Base-by-base conservation (phyloP, 2,888 invertebrate genomes). In the Acanthosoma haemorrhoidale region DNA sequence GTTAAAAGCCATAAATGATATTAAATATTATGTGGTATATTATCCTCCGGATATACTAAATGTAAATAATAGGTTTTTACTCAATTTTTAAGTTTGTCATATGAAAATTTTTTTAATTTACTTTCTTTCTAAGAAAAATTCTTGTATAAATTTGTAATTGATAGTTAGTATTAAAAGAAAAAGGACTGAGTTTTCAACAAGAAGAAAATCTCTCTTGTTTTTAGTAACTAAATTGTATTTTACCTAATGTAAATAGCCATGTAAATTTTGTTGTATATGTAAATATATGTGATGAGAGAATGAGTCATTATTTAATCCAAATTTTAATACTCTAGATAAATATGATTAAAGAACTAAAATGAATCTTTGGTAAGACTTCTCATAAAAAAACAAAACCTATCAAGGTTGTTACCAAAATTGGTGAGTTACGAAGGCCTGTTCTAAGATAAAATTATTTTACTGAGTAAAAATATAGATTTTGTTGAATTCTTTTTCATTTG, bases 241-340 rank as follows among this genome's bases (percentile, higher is more conserved):
- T 59, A 59, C 59, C 59, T 34, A 38, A 16, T 63, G 64, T 64
- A 64, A 21, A 64, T 64, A 64, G 64, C 64, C 64, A 38, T 64
- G 64, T 64, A 64, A 64, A 64, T 64, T 64, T 64, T 64, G 64
- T 64, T 64, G 64, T 64, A 64, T 64, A 64, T 64, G 64, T 64
- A 64, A 64, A 64, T 64, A 64, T 41, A 64, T 32, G 43, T 64
- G 64, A 29, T 39, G 64, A 38, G 51, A 51, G 51, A 51, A 51
- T 51, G 29, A 5, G n/a, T 3, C 21, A 43, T 43, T 43, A 13
- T 43, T 43, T 43, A 1, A 43, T 1, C 21, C 2, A 11, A 18
- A 15, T 11, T 39, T 39, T 15, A n/a, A 11, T n/a, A n/a, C n/a
- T n/a, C n/a, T n/a, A n/a, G n/a, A n/a, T n/a, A n/a, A n/a, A n/a